Percentiles rank a stretch among this genome's conserved stretches.
phyloP scores from a whole-genome alignment of 2,888 invertebrate genomes.

The Reticulitermes lucifugus region DNA sequence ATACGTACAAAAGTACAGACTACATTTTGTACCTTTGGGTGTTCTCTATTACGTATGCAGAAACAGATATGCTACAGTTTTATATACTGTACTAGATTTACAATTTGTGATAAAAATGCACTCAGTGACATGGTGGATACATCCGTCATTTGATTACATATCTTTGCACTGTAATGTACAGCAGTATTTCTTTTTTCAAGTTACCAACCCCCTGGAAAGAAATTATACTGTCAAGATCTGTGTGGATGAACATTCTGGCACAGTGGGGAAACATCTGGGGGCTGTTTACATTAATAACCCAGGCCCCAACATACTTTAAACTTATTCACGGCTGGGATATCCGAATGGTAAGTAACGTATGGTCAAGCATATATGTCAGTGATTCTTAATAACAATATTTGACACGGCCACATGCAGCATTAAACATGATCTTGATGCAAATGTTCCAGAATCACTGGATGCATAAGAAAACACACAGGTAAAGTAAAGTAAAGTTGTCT shows the following conservation, averaged over 20 bases:
- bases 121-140: not conserved
- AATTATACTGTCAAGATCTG: slow-evolving; percentile 70
- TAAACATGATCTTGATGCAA: too few species aligned
- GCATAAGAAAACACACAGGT: too few species aligned
- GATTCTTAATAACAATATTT: too few species aligned
- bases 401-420: too few species aligned
- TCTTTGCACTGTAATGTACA: not conserved
- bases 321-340: slow-evolving; percentile 77
- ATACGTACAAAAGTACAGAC: too few species aligned
- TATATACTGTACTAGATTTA: too few species aligned
- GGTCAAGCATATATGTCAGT: too few species aligned
- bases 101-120: too few species aligned
- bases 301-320: slow-evolving; percentile 77
- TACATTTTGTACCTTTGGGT: too few species aligned
- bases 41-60: too few species aligned
- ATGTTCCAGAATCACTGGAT: too few species aligned
- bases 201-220: slow-evolving; percentile 71
- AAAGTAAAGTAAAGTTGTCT: not conserved
- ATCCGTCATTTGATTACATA: not conserved
- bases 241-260: slow-evolving; percentile 74
- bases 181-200: slow-evolving; percentile 56
- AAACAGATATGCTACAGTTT: too few species aligned
- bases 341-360: slow-evolving; percentile 67
- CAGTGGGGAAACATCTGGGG: slow-evolving; percentile 79
- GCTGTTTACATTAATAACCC: slow-evolving; percentile 76